A percentile compares a stretch with the other conserved stretches of the same genome.
These are phyloP conservation scores for Dolomedes plantarius DNA, from an alignment of 2,888 invertebrate genomes.

Conservation along the genomic window DNA sequence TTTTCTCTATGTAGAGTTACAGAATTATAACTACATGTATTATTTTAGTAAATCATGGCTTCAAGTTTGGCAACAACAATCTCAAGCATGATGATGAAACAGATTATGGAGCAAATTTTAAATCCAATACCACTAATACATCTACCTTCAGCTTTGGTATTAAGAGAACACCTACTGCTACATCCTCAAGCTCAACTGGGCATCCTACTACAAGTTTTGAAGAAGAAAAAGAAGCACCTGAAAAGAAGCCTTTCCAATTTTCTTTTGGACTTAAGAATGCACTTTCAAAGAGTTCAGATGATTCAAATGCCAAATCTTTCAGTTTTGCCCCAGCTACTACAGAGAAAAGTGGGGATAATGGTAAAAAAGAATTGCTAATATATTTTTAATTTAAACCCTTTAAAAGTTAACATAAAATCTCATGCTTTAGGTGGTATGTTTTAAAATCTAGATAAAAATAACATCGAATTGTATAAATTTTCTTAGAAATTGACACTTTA, in stretches of 20 bases:
- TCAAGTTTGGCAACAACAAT: not conserved
- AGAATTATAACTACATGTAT: no score
- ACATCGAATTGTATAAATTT: no score
- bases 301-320: conserved; percentile 42
- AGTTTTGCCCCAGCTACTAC: conserved; percentile 20
- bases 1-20: no score
- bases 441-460: no score
- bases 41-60: not conserved
- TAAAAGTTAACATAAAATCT: no score
- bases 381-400: not conserved
- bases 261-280: conserved; percentile 4
- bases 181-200: conserved; percentile 34
- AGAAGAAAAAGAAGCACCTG: conserved; percentile 10
- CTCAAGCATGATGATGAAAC: conserved; percentile 40
- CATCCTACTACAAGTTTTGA: conserved; percentile 28
- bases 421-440: no score
- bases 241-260: conserved; percentile 18
- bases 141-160: conserved; percentile 68
- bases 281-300: not conserved
- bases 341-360: conserved; percentile 6
- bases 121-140: conserved; percentile 61
- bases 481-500: no score
- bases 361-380: not conserved
- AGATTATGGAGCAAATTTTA: conserved; percentile 57
- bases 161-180: conserved; percentile 38